phyloP scores from a whole-genome alignment of 2,113 vertebrate genomes.

The Istiophorus platypterus region DNA sequence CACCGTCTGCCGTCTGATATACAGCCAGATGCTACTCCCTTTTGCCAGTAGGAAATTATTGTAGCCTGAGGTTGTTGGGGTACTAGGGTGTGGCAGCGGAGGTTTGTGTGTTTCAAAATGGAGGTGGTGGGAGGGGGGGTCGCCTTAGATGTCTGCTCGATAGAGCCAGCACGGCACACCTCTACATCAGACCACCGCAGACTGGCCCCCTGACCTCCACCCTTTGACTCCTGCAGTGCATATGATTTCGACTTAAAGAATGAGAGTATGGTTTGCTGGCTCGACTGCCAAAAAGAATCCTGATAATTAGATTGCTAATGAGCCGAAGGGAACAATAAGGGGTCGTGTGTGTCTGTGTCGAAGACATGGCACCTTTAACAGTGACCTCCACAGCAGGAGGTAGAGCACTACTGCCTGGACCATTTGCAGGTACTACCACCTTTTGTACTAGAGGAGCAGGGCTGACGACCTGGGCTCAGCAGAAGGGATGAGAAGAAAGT shows the following conservation, averaged over 20 bases:
- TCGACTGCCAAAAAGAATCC: background rate
- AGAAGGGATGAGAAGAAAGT: slow-evolving; percentile 26
- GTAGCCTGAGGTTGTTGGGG: slow-evolving; percentile 60
- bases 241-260: background rate
- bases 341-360: slow-evolving; percentile 13
- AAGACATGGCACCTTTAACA: slow-evolving; percentile 47
- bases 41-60: slow-evolving; percentile 63
- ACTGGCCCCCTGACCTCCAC: slow-evolving; percentile 52
- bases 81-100: slow-evolving; percentile 61
- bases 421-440: slow-evolving; percentile 39
- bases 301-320: slow-evolving; percentile 52
- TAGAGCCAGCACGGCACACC: slow-evolving; percentile 49
- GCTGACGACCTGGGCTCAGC: slow-evolving; percentile 30
- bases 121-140: slow-evolving; percentile 48
- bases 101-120: slow-evolving; percentile 35
- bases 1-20: slow-evolving; percentile 50
- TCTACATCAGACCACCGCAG: slow-evolving; percentile 54
- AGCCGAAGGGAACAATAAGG: slow-evolving; percentile 43
- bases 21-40: slow-evolving; percentile 60
- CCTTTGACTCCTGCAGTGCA: slow-evolving; percentile 37
- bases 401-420: background rate
- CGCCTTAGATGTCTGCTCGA: slow-evolving; percentile 46
- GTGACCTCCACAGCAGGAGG: slow-evolving; percentile 53
- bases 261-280: background rate
- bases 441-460: slow-evolving; percentile 15